Percentiles rank a stretch among this genome's conserved stretches.
These are phyloP conservation scores for Tonatia bakeri DNA, from an alignment of 2,113 vertebrate species.

Conservation along the genomic window DNA sequence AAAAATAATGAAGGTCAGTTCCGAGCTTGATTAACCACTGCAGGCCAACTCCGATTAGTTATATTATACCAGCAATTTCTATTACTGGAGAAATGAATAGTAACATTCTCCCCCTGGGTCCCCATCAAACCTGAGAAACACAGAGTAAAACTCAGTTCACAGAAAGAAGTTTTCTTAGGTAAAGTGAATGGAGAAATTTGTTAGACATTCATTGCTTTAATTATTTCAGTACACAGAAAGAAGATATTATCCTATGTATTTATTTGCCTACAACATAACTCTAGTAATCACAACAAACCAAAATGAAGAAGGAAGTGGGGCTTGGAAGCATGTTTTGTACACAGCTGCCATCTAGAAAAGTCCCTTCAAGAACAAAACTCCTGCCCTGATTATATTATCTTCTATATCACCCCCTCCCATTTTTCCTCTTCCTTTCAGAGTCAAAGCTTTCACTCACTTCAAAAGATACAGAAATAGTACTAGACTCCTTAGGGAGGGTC, in stretches of 20 bases:
- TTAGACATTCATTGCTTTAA: neutral
- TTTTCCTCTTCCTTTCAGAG: neutral
- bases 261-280: slow-evolving; percentile 15
- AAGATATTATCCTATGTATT: slow-evolving; percentile 2
- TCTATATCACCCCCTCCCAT: neutral
- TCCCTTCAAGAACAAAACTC: neutral
- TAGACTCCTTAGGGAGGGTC: neutral
- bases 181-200: neutral
- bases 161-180: neutral
- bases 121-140: neutral
- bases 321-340: neutral
- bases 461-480: neutral
- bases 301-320: neutral
- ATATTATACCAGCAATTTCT: neutral
- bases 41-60: neutral
- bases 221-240: neutral
- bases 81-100: neutral
- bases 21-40: neutral
- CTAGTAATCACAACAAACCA: slow-evolving; percentile 35
- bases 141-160: neutral
- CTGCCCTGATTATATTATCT: neutral
- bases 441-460: neutral
- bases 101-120: neutral
- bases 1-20: neutral
- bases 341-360: slow-evolving; percentile 16